phyloP scores from a whole-genome alignment of 2,888 invertebrate species.

The Luperina nickerlii region DNA sequence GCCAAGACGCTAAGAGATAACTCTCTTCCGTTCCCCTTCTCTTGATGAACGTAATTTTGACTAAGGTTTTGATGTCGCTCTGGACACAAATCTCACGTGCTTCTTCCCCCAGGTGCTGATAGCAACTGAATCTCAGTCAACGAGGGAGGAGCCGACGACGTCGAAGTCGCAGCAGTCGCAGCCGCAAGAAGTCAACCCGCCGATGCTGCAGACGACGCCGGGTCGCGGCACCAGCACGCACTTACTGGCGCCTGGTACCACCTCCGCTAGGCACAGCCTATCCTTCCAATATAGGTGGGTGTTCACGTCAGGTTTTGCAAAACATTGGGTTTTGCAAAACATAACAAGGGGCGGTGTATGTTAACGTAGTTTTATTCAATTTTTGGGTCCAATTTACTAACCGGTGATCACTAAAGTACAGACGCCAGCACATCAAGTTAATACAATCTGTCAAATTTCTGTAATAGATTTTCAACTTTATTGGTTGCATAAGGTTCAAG shows the following conservation, averaged over 20 bases:
- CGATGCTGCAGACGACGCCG: conserved; percentile 74
- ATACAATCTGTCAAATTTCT: too few species aligned
- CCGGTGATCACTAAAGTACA: not conserved
- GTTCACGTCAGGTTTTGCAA: not conserved
- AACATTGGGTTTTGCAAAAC: not conserved
- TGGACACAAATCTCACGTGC: not conserved
- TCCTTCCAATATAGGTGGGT: conserved; percentile 82
- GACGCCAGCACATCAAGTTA: too few species aligned
- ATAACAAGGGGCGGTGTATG: not conserved
- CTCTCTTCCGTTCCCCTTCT: not conserved
- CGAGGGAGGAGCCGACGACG: not conserved
- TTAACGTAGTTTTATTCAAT: not conserved
- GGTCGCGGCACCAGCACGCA: conserved; percentile 82
- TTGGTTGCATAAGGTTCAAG: too few species aligned
- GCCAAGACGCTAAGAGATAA: not conserved
- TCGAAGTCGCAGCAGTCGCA: not conserved
- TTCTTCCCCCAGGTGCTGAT: conserved; percentile 73
- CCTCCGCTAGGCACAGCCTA: conserved; percentile 79
- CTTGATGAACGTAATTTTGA: not conserved
- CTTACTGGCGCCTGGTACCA: conserved; percentile 81
- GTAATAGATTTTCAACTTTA: too few species aligned
- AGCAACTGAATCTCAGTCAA: conserved; percentile 63
- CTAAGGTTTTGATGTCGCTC: not conserved
- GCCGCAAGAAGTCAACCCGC: conserved; percentile 43
- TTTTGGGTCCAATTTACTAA: not conserved